Evolutionary conservation across 2,113 vertebrate genomes (phyloP).

Genomic region (Psophia crepitans): DNA sequence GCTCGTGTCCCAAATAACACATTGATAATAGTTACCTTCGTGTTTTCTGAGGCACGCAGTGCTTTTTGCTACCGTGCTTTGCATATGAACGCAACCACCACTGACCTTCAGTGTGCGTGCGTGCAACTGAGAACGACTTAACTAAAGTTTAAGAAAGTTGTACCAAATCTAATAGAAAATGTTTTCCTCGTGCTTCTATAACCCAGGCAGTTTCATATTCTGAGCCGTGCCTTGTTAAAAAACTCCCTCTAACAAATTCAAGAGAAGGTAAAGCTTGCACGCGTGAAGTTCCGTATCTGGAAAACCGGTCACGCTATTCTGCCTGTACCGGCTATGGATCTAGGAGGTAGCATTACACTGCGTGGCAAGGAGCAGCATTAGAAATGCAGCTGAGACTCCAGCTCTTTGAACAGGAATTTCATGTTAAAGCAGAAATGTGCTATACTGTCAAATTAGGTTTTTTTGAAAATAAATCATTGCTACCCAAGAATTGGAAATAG

Average conservation of each 20-base stretch:
- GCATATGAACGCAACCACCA: not conserved
- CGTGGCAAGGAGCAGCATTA: not conserved
- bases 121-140: not conserved
- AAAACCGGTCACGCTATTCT: not conserved
- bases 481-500: not conserved
- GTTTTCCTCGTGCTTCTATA: not conserved
- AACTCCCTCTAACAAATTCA: not conserved
- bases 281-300: not conserved
- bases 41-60: not conserved
- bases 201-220: not conserved
- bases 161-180: not conserved
- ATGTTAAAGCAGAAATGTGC: not conserved
- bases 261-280: not conserved
- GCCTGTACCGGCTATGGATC: rapidly evolving
- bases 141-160: not conserved
- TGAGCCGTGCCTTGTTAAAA: not conserved
- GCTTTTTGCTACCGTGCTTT: not conserved
- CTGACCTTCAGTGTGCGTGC: not conserved
- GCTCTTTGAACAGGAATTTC: not conserved
- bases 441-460: not conserved
- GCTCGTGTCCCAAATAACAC: not conserved
- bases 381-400: not conserved
- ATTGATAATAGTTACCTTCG: not conserved
- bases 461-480: not conserved
- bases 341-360: not conserved